A percentile compares a stretch with the other conserved stretches of the same genome.
These are phyloP conservation scores for Urocolius indicus DNA, from an alignment of 2,113 vertebrate genomes.

Conservation along the genomic window DNA sequence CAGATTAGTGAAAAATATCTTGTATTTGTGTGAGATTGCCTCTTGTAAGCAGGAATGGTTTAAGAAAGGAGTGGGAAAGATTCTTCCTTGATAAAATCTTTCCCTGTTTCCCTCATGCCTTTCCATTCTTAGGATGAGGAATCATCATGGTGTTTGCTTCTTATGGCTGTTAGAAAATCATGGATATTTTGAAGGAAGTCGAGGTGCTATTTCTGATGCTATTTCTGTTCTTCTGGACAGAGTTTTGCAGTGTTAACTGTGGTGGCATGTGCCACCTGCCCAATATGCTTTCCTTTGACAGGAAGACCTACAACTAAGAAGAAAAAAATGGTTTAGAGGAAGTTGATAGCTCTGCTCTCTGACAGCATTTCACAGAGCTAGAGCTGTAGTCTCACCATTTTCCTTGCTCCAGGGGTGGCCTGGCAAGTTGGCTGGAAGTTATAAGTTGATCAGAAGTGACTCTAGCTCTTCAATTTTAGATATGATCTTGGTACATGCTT, in stretches of 20 bases:
- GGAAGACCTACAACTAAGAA: background rate
- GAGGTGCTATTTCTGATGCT: slow-evolving; percentile 2
- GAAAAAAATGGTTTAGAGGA: background rate
- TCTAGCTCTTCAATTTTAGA: slow-evolving; percentile 4
- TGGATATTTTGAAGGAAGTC: background rate
- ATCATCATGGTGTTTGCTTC: background rate
- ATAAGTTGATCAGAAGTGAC: slow-evolving; percentile 13
- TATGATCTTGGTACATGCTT: background rate
- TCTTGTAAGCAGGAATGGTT: background rate
- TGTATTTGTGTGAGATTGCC: background rate
- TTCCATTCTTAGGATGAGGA: background rate
- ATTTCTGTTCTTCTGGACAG: background rate
- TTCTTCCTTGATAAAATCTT: background rate
- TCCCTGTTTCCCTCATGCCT: background rate
- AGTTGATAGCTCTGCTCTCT: background rate
- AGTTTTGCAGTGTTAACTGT: background rate
- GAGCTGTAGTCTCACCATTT: background rate
- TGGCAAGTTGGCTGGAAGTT: background rate
- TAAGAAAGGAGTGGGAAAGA: background rate
- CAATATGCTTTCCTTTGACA: background rate
- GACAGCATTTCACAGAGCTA: background rate
- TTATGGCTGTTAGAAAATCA: background rate
- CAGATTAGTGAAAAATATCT: background rate
- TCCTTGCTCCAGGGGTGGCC: background rate
- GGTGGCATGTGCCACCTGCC: slow-evolving; percentile 21